A percentile compares a stretch with the other conserved stretches of the same genome.
phyloP scores from a whole-genome alignment of 2,888 invertebrate genomes.

The Spatulosminthurus flaviceps region DNA sequence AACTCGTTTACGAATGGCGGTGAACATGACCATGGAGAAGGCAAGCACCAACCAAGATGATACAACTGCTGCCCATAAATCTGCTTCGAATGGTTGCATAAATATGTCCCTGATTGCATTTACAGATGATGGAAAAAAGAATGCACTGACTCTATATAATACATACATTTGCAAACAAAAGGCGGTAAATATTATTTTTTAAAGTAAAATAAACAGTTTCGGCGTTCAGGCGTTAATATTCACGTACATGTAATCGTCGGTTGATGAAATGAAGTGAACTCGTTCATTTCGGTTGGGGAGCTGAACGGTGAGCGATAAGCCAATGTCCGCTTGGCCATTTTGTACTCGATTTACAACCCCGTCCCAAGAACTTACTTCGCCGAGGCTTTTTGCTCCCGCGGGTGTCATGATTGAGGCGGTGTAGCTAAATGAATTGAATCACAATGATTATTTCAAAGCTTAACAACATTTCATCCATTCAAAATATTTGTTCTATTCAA shows the following conservation, averaged over 20 bases:
- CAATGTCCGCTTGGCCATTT: conserved; percentile 52
- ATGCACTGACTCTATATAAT: conserved; percentile 54
- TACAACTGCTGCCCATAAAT: conserved; percentile 60
- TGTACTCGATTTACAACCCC: conserved; percentile 50
- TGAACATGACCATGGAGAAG: conserved; percentile 56
- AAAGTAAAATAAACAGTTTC: neutral
- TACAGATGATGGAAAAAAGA: conserved; percentile 53
- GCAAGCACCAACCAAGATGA: conserved; percentile 59
- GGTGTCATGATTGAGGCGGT: conserved; percentile 12
- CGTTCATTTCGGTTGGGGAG: conserved; percentile 44
- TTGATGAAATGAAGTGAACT: conserved; percentile 55
- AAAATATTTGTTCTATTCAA: neutral
- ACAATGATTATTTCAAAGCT: neutral
- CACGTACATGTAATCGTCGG: conserved; percentile 55
- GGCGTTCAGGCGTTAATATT: too few species aligned
- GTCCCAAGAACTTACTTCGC: conserved; percentile 49
- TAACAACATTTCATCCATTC: neutral
- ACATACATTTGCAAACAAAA: neutral
- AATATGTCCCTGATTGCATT: conserved; percentile 61
- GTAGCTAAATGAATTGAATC: conserved; percentile 6
- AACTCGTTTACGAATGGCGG: conserved; percentile 52
- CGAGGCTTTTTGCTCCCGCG: conserved; percentile 29
- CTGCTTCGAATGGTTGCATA: conserved; percentile 56
- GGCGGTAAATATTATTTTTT: neutral
- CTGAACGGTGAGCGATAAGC: conserved; percentile 54